These are phyloP conservation scores for Marmota flaviventris DNA, from an alignment of 2,113 vertebrate species.

Conservation along the genomic window DNA sequence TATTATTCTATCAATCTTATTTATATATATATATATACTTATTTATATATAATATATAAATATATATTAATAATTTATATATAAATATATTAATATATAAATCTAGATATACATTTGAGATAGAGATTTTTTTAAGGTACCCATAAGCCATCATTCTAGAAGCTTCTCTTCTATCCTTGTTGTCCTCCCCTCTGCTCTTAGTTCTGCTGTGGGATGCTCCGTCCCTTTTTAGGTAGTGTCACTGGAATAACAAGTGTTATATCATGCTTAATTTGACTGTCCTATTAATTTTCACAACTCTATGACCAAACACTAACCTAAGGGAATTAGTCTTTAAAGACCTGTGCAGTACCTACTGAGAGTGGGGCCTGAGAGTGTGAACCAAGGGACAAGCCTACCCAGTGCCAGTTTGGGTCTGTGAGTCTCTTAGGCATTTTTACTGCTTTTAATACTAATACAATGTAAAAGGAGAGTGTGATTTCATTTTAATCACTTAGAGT, in stretches of 20 bases:
- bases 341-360: not conserved
- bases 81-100: no score
- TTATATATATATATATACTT: no score
- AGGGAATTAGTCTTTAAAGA: not conserved
- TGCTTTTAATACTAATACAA: not conserved
- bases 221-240: not conserved
- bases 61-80: no score
- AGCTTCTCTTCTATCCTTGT: not conserved
- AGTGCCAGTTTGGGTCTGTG: not conserved
- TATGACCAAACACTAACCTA: not conserved
- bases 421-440: not conserved
- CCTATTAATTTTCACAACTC: not conserved
- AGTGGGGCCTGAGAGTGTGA: not conserved
- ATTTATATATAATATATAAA: no score
- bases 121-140: not conserved
- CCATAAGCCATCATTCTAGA: not conserved
- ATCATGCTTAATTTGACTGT: not conserved
- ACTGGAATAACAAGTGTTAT: not conserved
- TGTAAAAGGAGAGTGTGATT: not conserved
- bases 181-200: not conserved
- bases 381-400: not conserved
- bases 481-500: not conserved
- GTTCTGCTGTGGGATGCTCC: not conserved
- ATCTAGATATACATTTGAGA: not conserved
- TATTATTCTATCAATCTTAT: no score